Evolutionary conservation across 2,797 vertebrate species (phyloP), one percentile per base, ranked within the genome.

Genomic region (Acrossocheilus wenchowensis): DNA sequence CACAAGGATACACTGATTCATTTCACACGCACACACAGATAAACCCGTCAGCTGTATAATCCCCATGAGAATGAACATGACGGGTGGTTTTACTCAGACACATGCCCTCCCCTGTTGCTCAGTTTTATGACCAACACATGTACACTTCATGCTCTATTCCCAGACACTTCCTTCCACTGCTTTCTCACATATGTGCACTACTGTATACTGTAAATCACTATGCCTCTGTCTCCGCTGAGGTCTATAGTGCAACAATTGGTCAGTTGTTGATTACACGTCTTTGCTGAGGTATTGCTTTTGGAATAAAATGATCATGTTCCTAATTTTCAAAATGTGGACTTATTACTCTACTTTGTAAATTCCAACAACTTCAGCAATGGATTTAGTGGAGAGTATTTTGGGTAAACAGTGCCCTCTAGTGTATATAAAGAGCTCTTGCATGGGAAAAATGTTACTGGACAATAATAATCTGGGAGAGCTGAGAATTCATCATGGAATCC

Each of bases 341-440:
- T 69, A 2, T 21, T 69, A 69, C 10, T 52, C 7, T 4, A 36
- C 79, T 69, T 69, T n/a, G 34, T 26, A 26, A 54, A 10, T 21
- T 17, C n/a, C 12, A 82, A 73, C 34, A 82, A 43, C 54, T n/a
- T 64, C 26, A 75, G 57, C 43, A 21, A 21, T 3, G 6, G 60
- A 3, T 50, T 36, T 14, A 50, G 30, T 5, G 1, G 66, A 15
- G 5, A 62, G 30, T 39, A 39, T 80, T 68, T 72, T 74, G 21
- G 36, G 43, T 12, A 69, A 86, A 83, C 8, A 48, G 17, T 48
- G 84, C 57, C 84, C n/a, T n/a, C 87, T 86, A 23, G 64, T 88
- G 87, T 69, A 15, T 39, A 43, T 8, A 60, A 64, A 19, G 6
- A 36, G n/a, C 5, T 43, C 21, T 23, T 78, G 26, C 50, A 69